These are phyloP conservation scores for Mesoligia furuncula DNA, from an alignment of 2,888 invertebrate species.

Conservation along the genomic window DNA sequence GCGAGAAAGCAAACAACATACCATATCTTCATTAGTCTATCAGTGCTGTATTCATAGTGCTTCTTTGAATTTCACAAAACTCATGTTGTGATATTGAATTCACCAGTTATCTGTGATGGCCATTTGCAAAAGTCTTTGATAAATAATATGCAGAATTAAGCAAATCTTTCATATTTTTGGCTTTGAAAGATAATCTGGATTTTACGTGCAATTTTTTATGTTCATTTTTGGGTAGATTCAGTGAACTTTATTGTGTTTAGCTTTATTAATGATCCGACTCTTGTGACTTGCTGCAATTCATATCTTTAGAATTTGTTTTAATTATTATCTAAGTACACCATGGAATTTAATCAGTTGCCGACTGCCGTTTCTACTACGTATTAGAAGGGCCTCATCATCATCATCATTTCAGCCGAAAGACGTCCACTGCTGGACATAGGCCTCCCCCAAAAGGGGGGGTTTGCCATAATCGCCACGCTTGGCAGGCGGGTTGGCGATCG, in stretches of 20 bases:
- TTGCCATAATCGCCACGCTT: too few species aligned
- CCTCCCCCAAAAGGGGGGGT: too few species aligned
- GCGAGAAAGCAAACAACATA: conserved; percentile 12
- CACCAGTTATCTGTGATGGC: conserved; percentile 21
- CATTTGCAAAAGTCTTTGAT: conserved; percentile 27
- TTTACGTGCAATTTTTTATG: not conserved
- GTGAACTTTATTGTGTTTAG: not conserved
- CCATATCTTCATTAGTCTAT: conserved; percentile 47
- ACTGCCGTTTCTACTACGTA: not conserved
- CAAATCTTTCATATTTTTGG: conserved; percentile 10
- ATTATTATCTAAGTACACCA: too few species aligned
- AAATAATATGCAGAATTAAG: conserved; percentile 14
- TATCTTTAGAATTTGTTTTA: too few species aligned
- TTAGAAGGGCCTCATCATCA: too few species aligned
- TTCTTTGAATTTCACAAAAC: conserved; percentile 36
- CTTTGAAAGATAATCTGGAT: conserved; percentile 6
- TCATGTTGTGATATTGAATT: conserved; percentile 15
- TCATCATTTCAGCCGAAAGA: too few species aligned
- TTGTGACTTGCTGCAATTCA: not conserved
- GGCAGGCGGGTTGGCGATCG: too few species aligned
- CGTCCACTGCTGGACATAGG: too few species aligned
- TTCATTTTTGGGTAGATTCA: not conserved
- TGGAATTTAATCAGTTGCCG: too few species aligned
- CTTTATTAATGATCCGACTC: conserved; percentile 11
- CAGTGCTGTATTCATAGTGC: conserved; percentile 30